A percentile compares a stretch with the other conserved stretches of the same genome.
Evolutionary conservation across 2,797 vertebrate species (phyloP).

Genomic region (Sphenopsis melanotis): DNA sequence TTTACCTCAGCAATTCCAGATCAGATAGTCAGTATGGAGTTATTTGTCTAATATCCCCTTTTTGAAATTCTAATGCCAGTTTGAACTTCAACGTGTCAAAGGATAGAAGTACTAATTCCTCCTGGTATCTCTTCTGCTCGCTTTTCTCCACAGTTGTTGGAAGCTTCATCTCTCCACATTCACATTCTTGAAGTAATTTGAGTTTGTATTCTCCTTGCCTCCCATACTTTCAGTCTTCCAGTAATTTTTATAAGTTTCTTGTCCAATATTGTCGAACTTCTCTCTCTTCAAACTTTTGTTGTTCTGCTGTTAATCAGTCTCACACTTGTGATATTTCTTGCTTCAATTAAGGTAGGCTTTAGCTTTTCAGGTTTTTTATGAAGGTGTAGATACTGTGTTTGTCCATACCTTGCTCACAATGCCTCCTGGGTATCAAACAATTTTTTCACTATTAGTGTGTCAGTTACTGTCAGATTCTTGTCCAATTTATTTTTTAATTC

Average conservation of each 20-base stretch:
- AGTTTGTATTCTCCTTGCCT: not conserved
- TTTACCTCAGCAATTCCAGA: not conserved
- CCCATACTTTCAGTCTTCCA: not conserved
- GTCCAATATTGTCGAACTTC: not conserved
- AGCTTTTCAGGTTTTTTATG: not conserved
- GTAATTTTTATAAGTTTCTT: not conserved
- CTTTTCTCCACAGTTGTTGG: not conserved
- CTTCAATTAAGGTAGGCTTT: not conserved
- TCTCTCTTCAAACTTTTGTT: not conserved
- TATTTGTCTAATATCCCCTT: not conserved
- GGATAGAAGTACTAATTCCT: not conserved
- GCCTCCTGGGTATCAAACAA: not conserved
- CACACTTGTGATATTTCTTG: not conserved
- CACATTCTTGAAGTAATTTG: not conserved
- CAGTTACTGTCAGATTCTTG: not conserved
- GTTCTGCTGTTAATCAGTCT: not conserved
- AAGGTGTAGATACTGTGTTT: not conserved
- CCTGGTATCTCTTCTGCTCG: not conserved
- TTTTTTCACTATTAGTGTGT: not conserved
- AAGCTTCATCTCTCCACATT: not conserved
- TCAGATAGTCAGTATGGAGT: accelerated
- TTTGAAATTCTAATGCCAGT: not conserved
- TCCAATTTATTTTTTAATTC: not conserved
- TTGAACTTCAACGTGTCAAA: not conserved
- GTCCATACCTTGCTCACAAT: not conserved